Base-by-base conservation (phyloP, 2,113 vertebrate species). In the Chaenocephalus aceratus region DNA sequence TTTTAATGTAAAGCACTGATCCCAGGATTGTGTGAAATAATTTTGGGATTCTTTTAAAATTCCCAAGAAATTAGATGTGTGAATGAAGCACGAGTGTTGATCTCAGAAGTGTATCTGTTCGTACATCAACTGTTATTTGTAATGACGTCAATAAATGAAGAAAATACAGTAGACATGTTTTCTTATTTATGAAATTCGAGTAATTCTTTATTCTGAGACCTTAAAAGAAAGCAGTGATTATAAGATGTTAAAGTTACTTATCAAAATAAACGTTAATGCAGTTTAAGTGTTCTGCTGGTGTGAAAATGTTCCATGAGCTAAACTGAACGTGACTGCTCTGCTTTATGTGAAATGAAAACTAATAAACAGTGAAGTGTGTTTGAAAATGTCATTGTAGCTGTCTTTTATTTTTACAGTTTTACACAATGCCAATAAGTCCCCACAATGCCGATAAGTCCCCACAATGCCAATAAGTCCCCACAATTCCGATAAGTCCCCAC, bases 251-350 rank as follows among this genome's bases (percentile, higher is more conserved):
- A 53, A 53, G 53, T 69, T 70, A 65, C 64, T 73, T 67, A 51
- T 84, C 51, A 57, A 62, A 63, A 53, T 34, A 51, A 53, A 30
- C 30, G 12, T 23, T 56, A 4, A 12, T 14, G 6, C 7, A 11
- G 5, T 62, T 18, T n/a, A 23, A 15, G 52, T 60, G 12, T 8
- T 61, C 49, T 73, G 10, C 45, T 36, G 45, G 16, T 52, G 65
- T 77, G 7, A 64, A 77, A 30, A 12, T 51, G 36, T 71, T 57
- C 21, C 72, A 21, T 54, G 36, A 59, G 54, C 26, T 77, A 30
- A 57, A 21, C 30, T 76, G 56, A 77, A 77, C 5, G 11, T 63
- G 6, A 46, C 34, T 34, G 52, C 59, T 73, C 48, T 56, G 44
- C 66, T 58, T 59, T 18, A 30, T 58, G 44, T 45, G n/a, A 34